These are phyloP conservation scores for Crotalus tigris DNA, from an alignment of 2,113 vertebrate species.

Conservation along the genomic window DNA sequence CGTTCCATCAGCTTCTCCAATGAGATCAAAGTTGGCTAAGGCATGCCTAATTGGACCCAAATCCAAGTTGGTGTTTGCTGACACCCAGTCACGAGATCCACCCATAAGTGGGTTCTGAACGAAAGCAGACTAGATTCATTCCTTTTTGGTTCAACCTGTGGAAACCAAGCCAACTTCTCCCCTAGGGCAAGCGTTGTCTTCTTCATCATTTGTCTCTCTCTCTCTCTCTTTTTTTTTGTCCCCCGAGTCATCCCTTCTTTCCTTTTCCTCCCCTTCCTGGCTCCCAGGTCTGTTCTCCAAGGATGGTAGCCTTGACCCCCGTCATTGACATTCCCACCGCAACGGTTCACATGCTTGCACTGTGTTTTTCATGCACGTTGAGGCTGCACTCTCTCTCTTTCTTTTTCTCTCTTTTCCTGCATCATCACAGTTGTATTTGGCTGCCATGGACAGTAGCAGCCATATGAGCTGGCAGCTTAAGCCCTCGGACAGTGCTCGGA, in stretches of 20 bases:
- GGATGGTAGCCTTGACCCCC: conserved; percentile 45
- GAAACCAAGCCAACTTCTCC: conserved; percentile 41
- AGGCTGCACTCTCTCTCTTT: conserved; percentile 78
- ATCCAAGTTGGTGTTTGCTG: not conserved
- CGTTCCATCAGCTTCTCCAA: not conserved
- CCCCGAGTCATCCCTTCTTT: conserved; percentile 55
- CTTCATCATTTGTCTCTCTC: conserved; percentile 47
- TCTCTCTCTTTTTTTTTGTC: not conserved
- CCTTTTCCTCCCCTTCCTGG: conserved; percentile 38
- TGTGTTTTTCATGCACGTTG: conserved; percentile 78
- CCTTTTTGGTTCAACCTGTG: conserved; percentile 34
- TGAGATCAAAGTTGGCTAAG: not conserved
- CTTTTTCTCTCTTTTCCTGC: conserved; percentile 75
- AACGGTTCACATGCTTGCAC: conserved; percentile 69
- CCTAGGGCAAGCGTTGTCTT: conserved; percentile 14
- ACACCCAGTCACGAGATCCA: not conserved
- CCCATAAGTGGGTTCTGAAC: not conserved
- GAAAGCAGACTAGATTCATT: not conserved
- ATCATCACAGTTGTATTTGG: conserved; percentile 93
- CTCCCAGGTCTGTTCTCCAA: conserved; percentile 42
- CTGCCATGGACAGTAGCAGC: conserved; percentile 90
- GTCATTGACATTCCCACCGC: conserved; percentile 52
- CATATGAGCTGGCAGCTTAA: conserved; percentile 94
- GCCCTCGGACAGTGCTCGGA: conserved; percentile 90
- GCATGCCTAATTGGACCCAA: not conserved